Base-by-base conservation (phyloP, 2,888 invertebrate genomes). In the Plagiodera versicolora region DNA sequence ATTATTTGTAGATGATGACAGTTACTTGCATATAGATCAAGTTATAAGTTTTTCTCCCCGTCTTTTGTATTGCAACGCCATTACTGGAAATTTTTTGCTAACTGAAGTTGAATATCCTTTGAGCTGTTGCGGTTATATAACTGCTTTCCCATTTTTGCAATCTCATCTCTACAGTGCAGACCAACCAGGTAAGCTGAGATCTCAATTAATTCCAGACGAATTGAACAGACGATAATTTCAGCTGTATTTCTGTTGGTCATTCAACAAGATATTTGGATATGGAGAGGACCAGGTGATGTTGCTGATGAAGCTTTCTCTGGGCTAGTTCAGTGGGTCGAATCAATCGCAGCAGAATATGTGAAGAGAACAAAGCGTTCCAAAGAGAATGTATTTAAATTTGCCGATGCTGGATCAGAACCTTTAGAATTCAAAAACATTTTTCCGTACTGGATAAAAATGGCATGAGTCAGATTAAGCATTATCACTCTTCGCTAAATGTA, bases 121-220 rank as follows among this genome's bases (percentile, higher is more conserved):
- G 46, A 67, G 68, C 18, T 60, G 60, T 49, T 35, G 49, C 10
- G 47, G 58, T 20, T 48, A 60, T 45, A 35, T 61, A n/a, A 68
- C 70, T 18, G 45, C 72, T 19, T 72, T 71, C 65, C 74, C 74
- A 46, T 71, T 74, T 65, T 56, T 73, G 51, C 72, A 74, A 53
- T 66, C 67, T 17, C 73, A 74, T 66, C 65, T 74, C 16, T 70
- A 67, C 35, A 66, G 70, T 46, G 70, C 71, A 1, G 53, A 56
- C 30, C 66, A 71, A 65, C 71, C 72, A 59, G 72, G 72, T 72
- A 60, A 63, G 44, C 19, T 24, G 32, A 32, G 14, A 8, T 45
- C n/a, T 44, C 5, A 14, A 2, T 16, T 8, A 18, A 6, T 17
- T 47, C 17, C 2, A n/a, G 16, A 11, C 2, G 17, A 14, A 16